These are phyloP conservation scores for Emydocephalus ijimae DNA, from an alignment of 2,113 vertebrate genomes.

Conservation along the genomic window DNA sequence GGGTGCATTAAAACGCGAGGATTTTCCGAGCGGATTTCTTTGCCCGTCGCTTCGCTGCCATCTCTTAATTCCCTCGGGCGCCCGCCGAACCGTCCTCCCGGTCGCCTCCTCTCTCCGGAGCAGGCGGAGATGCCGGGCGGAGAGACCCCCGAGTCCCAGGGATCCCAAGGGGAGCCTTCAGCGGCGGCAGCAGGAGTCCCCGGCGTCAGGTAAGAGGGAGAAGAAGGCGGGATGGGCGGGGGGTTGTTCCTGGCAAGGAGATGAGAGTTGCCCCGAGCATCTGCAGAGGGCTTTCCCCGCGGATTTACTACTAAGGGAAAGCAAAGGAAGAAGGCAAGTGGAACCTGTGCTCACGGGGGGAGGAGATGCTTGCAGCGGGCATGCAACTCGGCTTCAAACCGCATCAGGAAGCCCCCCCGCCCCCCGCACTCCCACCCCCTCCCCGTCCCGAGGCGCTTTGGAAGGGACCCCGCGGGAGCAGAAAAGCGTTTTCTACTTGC, in stretches of 20 bases:
- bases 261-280: not conserved
- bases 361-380: not conserved
- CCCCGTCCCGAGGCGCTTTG: not conserved
- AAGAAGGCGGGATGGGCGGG: not conserved
- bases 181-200: not conserved
- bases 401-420: not conserved
- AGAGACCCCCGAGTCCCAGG: not conserved
- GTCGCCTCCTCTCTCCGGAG: not conserved
- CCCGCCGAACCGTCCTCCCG: not conserved
- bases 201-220: not conserved
- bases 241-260: not conserved
- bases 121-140: constrained; percentile 10
- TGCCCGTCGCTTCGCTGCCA: constrained; percentile 10
- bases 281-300: not conserved
- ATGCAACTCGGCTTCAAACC: not conserved
- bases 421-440: not conserved
- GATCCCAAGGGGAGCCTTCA: not conserved
- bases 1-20: constrained; percentile 21
- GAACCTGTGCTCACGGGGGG: not conserved
- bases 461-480: no score
- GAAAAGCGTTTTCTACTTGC: not conserved
- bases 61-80: constrained; percentile 15
- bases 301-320: not conserved
- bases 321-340: not conserved
- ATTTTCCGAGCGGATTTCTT: constrained; percentile 27